Base-by-base conservation (phyloP, 2,797 vertebrate species). In the Danio jaintianensis region DNA sequence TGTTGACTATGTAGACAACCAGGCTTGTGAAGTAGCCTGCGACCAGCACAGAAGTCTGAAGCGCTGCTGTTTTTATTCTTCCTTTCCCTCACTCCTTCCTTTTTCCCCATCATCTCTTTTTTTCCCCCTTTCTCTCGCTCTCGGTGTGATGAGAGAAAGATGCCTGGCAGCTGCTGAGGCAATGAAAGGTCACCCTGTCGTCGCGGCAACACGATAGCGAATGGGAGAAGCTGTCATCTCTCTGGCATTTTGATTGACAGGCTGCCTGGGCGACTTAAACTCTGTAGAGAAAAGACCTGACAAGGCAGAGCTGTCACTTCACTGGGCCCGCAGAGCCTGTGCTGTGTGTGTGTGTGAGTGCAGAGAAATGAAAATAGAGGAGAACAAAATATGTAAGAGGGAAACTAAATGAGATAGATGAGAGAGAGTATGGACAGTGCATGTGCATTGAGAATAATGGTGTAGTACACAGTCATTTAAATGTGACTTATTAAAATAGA, bases 171-270 rank as follows among this genome's bases (percentile, higher is more conserved):
- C 83, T 90, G 88, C 82, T 58, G 79, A 88, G 89, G 84, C 83
- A 87, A 90, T 86, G 85, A 93, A 95, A 96, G 94, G 94, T 95
- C 94, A 94, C 84, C 86, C 82, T 87, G 87, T 92, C 92, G 90
- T 89, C 90, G 91, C 80, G 48, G 88, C 75, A 79, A 90, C 86
- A 92, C 88, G 87, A 90, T 87, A 90, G 91, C 89, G 92, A 91
- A 83, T 63, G 75, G 74, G 88, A 90, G 90, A 87, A 89, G 88
- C 93, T 94, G 93, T 95, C 93, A 92, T 86, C 83, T 87, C 86
- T 0, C 59, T 75, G 78, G 88, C 85, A 86, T 84, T 86, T 82
- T 85, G 91, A 93, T 88, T 94, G 93, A 90, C 89, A 88, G 88
- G 84, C 84, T 72, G 86, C 77, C 74, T 71, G 83, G 86, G 89